Evolutionary conservation across 2,888 invertebrate species (phyloP).

Genomic region (Elysia crispata): DNA sequence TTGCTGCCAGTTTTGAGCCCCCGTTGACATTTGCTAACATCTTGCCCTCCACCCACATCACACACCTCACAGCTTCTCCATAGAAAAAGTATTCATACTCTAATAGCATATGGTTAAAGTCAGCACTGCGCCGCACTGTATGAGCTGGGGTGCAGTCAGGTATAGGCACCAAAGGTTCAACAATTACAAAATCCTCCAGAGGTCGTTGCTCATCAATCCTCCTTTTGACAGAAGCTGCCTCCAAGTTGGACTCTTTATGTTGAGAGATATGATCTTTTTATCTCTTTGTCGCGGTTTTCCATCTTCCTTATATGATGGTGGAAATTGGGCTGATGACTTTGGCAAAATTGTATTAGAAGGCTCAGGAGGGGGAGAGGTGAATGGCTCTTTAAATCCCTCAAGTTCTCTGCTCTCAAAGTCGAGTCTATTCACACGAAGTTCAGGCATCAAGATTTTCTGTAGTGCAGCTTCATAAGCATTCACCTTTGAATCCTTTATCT

Average conservation of each 20-base stretch:
- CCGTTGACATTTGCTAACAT: slow-evolving; percentile 59
- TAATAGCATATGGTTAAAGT: slow-evolving; percentile 65
- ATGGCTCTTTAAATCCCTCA: slow-evolving; percentile 33
- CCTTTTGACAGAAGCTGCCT: slow-evolving; percentile 38
- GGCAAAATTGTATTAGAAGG: slow-evolving; percentile 17
- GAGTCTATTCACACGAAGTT: slow-evolving; percentile 78
- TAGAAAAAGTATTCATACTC: slow-evolving; percentile 61
- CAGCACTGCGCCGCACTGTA: slow-evolving; percentile 65
- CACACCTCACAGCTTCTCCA: slow-evolving; percentile 56
- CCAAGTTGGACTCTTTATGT: slow-evolving; percentile 51
- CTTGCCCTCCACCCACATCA: slow-evolving; percentile 60
- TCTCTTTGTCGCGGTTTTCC: not conserved
- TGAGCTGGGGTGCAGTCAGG: slow-evolving; percentile 52
- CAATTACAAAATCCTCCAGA: slow-evolving; percentile 63
- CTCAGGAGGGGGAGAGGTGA: slow-evolving; percentile 29
- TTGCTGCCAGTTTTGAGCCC: slow-evolving; percentile 59
- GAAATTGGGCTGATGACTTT: not conserved
- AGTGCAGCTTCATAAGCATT: slow-evolving; percentile 78
- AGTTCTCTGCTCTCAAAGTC: slow-evolving; percentile 44
- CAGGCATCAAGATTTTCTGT: slow-evolving; percentile 78
- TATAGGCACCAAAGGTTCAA: slow-evolving; percentile 55
- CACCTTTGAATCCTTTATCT: slow-evolving; percentile 79
- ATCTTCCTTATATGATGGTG: not conserved
- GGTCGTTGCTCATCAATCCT: slow-evolving; percentile 26
- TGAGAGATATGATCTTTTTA: slow-evolving; percentile 16